A percentile compares a stretch with the other conserved stretches of the same genome.
Evolutionary conservation across 1,140 invertebrate genomes (phyloP).

Genomic region (Neotoxoptera formosana): DNA sequence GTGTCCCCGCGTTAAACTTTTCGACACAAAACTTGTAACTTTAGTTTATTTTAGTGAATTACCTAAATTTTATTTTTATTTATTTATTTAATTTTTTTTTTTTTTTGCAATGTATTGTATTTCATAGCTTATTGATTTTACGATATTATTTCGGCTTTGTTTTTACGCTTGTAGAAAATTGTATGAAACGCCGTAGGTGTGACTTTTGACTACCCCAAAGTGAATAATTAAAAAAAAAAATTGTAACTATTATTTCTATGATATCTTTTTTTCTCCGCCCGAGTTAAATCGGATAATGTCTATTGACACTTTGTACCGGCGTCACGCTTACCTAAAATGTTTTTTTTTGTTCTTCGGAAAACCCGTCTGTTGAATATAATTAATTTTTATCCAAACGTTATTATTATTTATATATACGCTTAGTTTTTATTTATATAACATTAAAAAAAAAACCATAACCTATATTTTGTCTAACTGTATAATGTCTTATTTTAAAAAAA

Average conservation of each 20-base stretch:
- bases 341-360: constrained; percentile 21
- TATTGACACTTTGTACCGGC: not conserved
- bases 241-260: not conserved
- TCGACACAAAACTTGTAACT: constrained; percentile 46
- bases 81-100: constrained; percentile 26
- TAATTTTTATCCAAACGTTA: constrained; percentile 46
- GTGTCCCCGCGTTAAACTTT: not conserved
- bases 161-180: constrained; percentile 49
- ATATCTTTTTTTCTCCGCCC: not conserved
- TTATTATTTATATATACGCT: constrained; percentile 42
- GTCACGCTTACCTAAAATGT: not conserved
- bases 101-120: constrained; percentile 47
- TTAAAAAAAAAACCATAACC: constrained; percentile 19
- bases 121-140: constrained; percentile 40
- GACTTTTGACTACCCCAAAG: not conserved
- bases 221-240: not conserved
- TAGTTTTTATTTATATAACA: constrained; percentile 53
- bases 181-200: not conserved
- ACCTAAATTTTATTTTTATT: constrained; percentile 37
- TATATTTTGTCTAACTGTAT: constrained; percentile 43
- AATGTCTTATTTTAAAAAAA: constrained; percentile 29
- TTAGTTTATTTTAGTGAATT: constrained; percentile 17
- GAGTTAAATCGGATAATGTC: not conserved
- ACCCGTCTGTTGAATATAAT: constrained; percentile 46
- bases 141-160: constrained; percentile 42